Base-by-base conservation (phyloP, 2,888 invertebrate species). In the Callyntrura guangdongensis region DNA sequence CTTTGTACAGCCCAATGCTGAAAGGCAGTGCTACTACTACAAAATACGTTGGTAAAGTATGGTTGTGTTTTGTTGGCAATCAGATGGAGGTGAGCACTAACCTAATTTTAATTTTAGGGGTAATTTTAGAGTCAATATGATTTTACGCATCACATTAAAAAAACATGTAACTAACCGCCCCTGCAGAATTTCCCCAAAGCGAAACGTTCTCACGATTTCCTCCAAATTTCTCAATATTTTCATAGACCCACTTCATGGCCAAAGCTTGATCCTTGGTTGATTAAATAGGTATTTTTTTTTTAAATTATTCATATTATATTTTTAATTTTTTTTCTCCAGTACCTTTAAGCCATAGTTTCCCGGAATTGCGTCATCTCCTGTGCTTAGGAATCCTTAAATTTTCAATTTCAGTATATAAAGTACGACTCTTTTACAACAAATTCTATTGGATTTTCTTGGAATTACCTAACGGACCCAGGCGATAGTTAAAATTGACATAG, bases 401-500 rank as follows among this genome's bases (percentile, higher is more conserved):
- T 2, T 36, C 36, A 4, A 36, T 36, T 36, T n/a, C n/a, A n/a
- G n/a, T n/a, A n/a, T n/a, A n/a, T n/a, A n/a, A n/a, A 36, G 2
- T 36, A 36, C 36, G 6, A 36, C 3, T 36, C 36, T 4, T 36
- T 36, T 36, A 36, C 36, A 4, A 6, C 36, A 36, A 36, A 36
- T 36, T 36, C 36, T 36, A 36, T 36, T 6, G 36, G 6, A 36
- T n/a, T n/a, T n/a, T n/a, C n/a, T n/a, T n/a, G 6, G 6, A 36
- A 36, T 36, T 74, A 90, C 91, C 91, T 0, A 92, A 8, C 9
- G 90, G 87, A 3, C 91, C 91, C 12, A 92, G 22, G 27, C 91
- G 79, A 45, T 91, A 92, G 56, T 92, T 92, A 12, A 92, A 27
- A 1, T 92, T 91, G 0, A 92, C 92, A 2, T 92, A 87, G 5